Percentiles rank a stretch among this genome's conserved stretches.
Conservation (phyloP, 2,888 invertebrate species). For the Linhomoeus sp. region DNA sequence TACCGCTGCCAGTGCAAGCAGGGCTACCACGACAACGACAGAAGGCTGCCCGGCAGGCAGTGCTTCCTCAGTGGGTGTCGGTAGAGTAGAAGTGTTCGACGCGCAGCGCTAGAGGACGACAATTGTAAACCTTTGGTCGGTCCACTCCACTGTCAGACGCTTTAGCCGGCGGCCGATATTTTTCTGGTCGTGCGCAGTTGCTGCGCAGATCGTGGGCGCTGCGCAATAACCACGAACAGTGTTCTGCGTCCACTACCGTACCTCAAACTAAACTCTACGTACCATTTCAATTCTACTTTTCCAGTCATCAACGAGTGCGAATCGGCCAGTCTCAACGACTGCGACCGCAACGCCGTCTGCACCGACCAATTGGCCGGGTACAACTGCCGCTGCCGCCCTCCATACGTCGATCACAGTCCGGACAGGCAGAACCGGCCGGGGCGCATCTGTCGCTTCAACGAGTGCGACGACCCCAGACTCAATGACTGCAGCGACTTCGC, state of each 20-base stretch:
- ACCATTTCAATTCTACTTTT: too few relatives aligned
- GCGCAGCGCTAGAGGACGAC: too few relatives aligned
- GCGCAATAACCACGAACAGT: too few relatives aligned
- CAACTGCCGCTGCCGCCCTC: conserved; percentile 1
- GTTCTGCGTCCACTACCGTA: too few relatives aligned
- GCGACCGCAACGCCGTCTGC: conserved; percentile 21
- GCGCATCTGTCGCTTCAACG: conserved; percentile 10
- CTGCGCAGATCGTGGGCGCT: too few relatives aligned
- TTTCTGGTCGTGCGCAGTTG: too few relatives aligned
- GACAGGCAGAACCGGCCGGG: neutral
- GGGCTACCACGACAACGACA: conserved; percentile 24
- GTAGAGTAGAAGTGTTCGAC: too few relatives aligned
- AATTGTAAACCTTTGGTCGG: too few relatives aligned
- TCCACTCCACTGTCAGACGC: too few relatives aligned
- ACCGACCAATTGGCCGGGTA: conserved; percentile 21
- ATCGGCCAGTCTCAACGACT: conserved; percentile 24
- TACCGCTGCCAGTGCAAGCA: conserved; percentile 16
- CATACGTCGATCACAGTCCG: neutral
- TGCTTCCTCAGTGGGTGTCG: conserved; percentile 19
- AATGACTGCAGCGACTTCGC: conserved; percentile 20
- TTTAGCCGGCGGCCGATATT: too few relatives aligned
- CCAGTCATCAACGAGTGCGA: conserved; percentile 24
- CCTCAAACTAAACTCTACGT: too few relatives aligned
- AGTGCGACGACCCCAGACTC: conserved; percentile 15
- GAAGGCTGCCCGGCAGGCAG: conserved; percentile 20